Evolutionary conservation across 2,797 vertebrate genomes (phyloP), one percentile per base, ranked within the genome.

Genomic region (Sarcoramphus papa): DNA sequence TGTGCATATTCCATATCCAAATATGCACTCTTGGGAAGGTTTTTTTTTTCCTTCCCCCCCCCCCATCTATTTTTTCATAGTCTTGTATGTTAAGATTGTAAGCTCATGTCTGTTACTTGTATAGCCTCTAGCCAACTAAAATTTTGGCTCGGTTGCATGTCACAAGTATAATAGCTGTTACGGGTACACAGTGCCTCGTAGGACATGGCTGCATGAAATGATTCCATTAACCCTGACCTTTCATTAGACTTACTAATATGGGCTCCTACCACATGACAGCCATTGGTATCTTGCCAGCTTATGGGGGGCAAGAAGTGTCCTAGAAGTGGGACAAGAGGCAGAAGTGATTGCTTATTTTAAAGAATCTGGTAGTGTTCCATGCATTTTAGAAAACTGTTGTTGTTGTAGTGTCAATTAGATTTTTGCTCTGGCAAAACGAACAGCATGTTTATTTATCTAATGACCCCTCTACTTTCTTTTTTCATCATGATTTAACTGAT

Each of bases 121-220:
- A 7, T 4, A 79, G 48, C 31, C 53, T 67, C 56, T 41, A 74
- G 43, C 40, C 70, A 65, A 15, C 31, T 70, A 7, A n/a, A 53
- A 12, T 69, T 78, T 81, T 65, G 65, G n/a, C 56, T 84, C 0
- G 0, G 31, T 65, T 69, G 47, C 24, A 12, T 59, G 60, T 40
- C 45, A 23, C 35, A 33, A 21, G 68, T 50, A 8, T 35, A 65
- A 41, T 78, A 68, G 23, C 31, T 81, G 57, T 50, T 89, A 47
- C 5, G 17, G 35, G 51, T 68, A 27, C 57, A 12, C 0, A 0
- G 2, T 48, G 14, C 35, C 35, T 64, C 0, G 0, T 31, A 28
- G 77, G 40, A 75, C 25, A 10, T 3, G 41, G 43, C 23, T 72
- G 30, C 8, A 4, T 31, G 31, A 56, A 76, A 40, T 25, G 10